These are phyloP conservation scores for Nothobranchius kuhntae DNA, from an alignment of 2,113 vertebrate species.

Conservation along the genomic window DNA sequence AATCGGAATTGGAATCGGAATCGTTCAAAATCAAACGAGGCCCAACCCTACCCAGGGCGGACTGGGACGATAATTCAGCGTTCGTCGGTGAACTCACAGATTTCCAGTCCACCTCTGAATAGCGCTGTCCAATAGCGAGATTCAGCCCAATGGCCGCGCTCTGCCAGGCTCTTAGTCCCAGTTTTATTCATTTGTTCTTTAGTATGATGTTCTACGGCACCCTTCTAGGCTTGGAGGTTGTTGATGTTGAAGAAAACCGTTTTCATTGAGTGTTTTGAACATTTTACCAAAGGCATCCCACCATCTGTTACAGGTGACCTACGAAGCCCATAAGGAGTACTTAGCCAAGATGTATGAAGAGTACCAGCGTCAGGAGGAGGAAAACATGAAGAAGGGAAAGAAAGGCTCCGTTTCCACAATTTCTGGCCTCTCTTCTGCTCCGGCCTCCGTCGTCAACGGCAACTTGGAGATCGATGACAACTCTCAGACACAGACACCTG, in stretches of 20 bases:
- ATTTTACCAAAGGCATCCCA: slow-evolving; percentile 9
- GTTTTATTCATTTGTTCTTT: slow-evolving; percentile 19
- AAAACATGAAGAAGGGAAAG: slow-evolving; percentile 99
- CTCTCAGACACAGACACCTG: slow-evolving; percentile 95
- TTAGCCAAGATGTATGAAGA: slow-evolving; percentile 99
- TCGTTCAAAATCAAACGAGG: no score
- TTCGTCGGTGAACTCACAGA: no score
- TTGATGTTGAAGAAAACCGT: slow-evolving; percentile 24
- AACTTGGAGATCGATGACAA: slow-evolving; percentile 95
- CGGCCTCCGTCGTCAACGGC: slow-evolving; percentile 89
- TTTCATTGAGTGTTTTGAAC: slow-evolving; percentile 18
- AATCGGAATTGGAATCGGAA: no score
- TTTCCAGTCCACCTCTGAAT: no score
- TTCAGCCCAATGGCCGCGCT: no score
- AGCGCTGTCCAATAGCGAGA: no score
- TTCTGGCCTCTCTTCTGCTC: slow-evolving; percentile 92
- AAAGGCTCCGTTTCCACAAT: slow-evolving; percentile 98
- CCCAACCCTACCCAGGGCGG: no score
- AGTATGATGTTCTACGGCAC: slow-evolving; percentile 25
- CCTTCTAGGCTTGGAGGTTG: slow-evolving; percentile 7
- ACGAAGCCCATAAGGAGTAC: slow-evolving; percentile 98
- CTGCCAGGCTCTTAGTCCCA: background rate
- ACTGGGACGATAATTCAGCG: no score
- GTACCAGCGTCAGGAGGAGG: slow-evolving; percentile 97
- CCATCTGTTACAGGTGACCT: slow-evolving; percentile 87